Base-by-base conservation (phyloP, 2,113 vertebrate species). In the Ailuropoda melanoleuca region DNA sequence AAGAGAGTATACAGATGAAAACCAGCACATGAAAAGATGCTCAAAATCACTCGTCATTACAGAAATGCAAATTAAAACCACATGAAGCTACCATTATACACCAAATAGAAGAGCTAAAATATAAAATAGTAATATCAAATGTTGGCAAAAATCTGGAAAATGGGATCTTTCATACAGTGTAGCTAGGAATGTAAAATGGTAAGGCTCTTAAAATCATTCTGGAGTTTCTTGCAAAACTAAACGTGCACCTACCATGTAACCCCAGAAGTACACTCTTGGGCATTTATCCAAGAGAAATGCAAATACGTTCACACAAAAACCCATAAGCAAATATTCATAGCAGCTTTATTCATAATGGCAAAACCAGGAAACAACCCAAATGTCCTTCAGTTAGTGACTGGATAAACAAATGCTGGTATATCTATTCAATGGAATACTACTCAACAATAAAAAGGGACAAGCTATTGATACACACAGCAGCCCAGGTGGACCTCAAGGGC, bases 201-300 rank as follows among this genome's bases (percentile, higher is more conserved):
- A 90, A 68, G 10, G 14, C 37, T 90, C 68, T 90, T 23, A 46
- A 90, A 84, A 95, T 85, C 37, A 85, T 78, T 85, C 58, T 86
- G 31, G 18, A 68, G 24, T 90, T 90, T 85, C 88, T 48, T 46
- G 70, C 72, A 80, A 94, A 83, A 90, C 68, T 84, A 75, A 95
- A 84, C 48, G 53, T 7, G 3, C n/a, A 83, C 29, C 75, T 95
- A 50, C 34, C 29, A 82, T 39, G 72, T 53, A 46, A 78, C 1
- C 56, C 29, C 13, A 2, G 50, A 86, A 39, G 13, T 53, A 31
- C n/a, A 53, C 43, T 39, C 50, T 70, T 80, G 39, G 43, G 53
- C 34, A 91, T 86, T 91, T 86, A 92, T 56, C 58, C 18, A 15
- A 34, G 39, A 86, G 39, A 92, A 80, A 92, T 80, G 81, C 78